Conservation (phyloP, 2,113 vertebrate genomes). For the Dipodomys merriami region DNA sequence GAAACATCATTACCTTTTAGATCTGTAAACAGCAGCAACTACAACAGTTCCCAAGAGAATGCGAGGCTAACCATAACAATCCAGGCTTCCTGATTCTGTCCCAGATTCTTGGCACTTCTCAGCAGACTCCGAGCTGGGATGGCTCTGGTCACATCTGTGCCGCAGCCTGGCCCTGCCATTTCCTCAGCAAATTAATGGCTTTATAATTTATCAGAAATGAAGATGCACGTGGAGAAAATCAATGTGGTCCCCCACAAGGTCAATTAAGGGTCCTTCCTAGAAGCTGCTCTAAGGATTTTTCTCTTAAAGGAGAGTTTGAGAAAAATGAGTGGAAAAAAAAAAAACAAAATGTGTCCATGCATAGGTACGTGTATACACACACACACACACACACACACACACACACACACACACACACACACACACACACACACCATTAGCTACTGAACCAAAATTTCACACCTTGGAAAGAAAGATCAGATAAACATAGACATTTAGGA, state of each 20-base stretch:
- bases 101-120: slow-evolving; percentile 90
- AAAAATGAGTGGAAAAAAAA: slow-evolving; percentile 56
- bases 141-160: slow-evolving; percentile 98
- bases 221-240: slow-evolving; percentile 96
- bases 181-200: slow-evolving; percentile 99
- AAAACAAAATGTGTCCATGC: background rate
- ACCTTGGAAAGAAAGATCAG: slow-evolving; percentile 74
- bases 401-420: no score
- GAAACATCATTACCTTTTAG: slow-evolving; percentile 92
- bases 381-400: no score
- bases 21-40: slow-evolving; percentile 94
- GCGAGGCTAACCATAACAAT: slow-evolving; percentile 94
- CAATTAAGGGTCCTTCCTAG: slow-evolving; percentile 94
- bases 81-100: slow-evolving; percentile 91
- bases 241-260: slow-evolving; percentile 96
- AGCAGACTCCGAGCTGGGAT: slow-evolving; percentile 90
- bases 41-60: slow-evolving; percentile 91
- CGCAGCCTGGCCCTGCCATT: slow-evolving; percentile 95
- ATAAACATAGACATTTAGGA: slow-evolving; percentile 53
- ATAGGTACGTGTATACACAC: background rate
- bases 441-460: slow-evolving; percentile 73
- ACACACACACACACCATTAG: background rate
- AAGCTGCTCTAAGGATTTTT: slow-evolving; percentile 86
- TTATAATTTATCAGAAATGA: slow-evolving; percentile 99
- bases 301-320: slow-evolving; percentile 81